A percentile compares a stretch with the other conserved stretches of the same genome.
Evolutionary conservation across 2,797 vertebrate species (phyloP).

Genomic region (Sternarchorhynchus goeldii): DNA sequence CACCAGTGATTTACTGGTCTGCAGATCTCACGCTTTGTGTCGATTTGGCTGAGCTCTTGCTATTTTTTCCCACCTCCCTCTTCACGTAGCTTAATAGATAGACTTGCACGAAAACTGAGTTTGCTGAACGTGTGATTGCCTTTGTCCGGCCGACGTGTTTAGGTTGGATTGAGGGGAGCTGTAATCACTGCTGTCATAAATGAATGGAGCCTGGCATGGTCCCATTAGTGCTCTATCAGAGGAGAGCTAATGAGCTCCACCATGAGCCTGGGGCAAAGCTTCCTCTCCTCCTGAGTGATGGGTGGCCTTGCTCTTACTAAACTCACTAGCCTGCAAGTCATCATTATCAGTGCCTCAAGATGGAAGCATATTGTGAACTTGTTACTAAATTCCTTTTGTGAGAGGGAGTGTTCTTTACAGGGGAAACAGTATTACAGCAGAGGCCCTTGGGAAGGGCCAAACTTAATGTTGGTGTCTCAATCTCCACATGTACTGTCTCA

Average conservation of each 20-base stretch:
- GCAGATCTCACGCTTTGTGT: constrained; percentile 74
- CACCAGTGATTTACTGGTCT: constrained; percentile 77
- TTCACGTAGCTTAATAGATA: constrained; percentile 67
- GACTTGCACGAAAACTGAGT: constrained; percentile 70
- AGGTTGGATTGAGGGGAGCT: constrained; percentile 68
- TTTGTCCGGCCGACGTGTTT: constrained; percentile 76
- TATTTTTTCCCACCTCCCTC: constrained; percentile 39
- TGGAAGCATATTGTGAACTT: constrained; percentile 20
- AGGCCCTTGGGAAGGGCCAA: constrained; percentile 10
- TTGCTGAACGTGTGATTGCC: constrained; percentile 69
- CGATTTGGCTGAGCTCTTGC: constrained; percentile 66
- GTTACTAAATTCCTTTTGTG: constrained; percentile 36
- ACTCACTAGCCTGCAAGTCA: constrained; percentile 26
- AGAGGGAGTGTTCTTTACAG: constrained; percentile 16
- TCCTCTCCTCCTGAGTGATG: constrained; percentile 33
- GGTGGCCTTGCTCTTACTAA: constrained; percentile 13
- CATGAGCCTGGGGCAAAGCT: constrained; percentile 18
- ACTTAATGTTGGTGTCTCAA: not conserved
- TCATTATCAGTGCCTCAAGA: constrained; percentile 31
- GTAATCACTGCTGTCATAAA: constrained; percentile 75
- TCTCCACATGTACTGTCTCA: constrained; percentile 9
- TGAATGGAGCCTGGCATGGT: constrained; percentile 68
- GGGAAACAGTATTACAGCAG: constrained; percentile 5
- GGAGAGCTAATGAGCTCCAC: constrained; percentile 51
- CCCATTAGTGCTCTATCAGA: constrained; percentile 67